Percentiles rank a stretch among this genome's conserved stretches.
phyloP scores from a whole-genome alignment of 2,888 invertebrate genomes.

The Candidula unifasciata region DNA sequence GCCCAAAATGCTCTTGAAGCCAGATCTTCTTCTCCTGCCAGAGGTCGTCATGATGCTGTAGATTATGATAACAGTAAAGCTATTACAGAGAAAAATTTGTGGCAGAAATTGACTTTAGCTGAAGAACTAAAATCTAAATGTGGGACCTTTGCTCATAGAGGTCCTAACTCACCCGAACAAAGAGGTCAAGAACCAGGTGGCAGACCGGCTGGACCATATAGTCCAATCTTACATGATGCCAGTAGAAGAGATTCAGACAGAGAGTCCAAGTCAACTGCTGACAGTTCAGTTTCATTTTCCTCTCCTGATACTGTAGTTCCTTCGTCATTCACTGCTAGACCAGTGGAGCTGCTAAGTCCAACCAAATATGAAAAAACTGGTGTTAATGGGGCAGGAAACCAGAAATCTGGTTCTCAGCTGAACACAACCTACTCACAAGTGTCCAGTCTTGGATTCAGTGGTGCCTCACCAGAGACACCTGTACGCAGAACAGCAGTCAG shows the following conservation, averaged over 20 bases:
- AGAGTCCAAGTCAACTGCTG: slow-evolving; percentile 18
- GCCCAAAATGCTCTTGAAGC: slow-evolving; percentile 17
- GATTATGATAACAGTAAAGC: slow-evolving; percentile 9
- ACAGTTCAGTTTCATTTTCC: slow-evolving; percentile 47
- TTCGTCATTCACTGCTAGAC: slow-evolving; percentile 1
- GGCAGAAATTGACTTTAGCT: slow-evolving; percentile 5
- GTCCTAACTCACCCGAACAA: background rate
- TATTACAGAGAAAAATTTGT: slow-evolving; percentile 35
- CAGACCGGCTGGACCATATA: background rate
- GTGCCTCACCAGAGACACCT: slow-evolving; percentile 29
- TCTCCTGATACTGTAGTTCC: slow-evolving; percentile 44
- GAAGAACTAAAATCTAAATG: slow-evolving; percentile 22
- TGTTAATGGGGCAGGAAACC: background rate
- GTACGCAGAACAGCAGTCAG: slow-evolving; percentile 38
- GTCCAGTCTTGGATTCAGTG: background rate
- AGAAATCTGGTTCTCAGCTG: background rate
- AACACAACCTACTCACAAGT: background rate
- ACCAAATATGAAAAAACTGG: slow-evolving; percentile 4
- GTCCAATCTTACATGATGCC: slow-evolving; percentile 26
- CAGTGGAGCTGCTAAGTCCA: slow-evolving; percentile 11
- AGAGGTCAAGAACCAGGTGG: background rate
- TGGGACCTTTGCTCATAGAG: background rate
- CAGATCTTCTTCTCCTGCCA: background rate
- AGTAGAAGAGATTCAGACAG: slow-evolving; percentile 24
- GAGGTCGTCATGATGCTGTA: background rate